Base-by-base conservation (phyloP, 2,797 vertebrate genomes). In the Tokudaia muenninki region DNA sequence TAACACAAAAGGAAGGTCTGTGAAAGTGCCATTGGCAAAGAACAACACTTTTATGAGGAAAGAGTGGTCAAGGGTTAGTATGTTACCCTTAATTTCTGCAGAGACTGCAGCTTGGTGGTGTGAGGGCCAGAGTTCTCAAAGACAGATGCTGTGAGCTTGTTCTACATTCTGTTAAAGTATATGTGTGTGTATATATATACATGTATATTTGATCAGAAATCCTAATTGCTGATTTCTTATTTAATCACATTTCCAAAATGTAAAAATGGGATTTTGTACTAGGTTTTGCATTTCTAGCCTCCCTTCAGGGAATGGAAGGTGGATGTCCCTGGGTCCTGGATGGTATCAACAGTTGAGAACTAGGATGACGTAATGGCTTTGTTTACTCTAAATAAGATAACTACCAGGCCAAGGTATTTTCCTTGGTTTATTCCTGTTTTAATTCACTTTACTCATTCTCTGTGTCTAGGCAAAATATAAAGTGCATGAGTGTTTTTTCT, bases 1-100 rank as follows among this genome's bases (percentile, higher is more conserved):
- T 16, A 94, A 77, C 47, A 87, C 34, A 94, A 55, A 88, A 74
- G 61, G 72, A 89, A 89, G 31, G 70, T 78, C 83, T 70, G 52
- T 52, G 75, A 63, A 95, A 90, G 44, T 8, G 63, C 3, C 50
- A 0, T 72, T 86, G 82, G 21, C 75, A 81, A 93, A 89, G 24
- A 87, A 70, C 3, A 16, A 41, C 47, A 79, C 55, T 96, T 96
- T 94, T 86, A 81, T 87, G 86, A 90, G 86, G 67, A 88, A 88
- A 95, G 74, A 83, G 41, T 63, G 57, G 11, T 81, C 67, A 91
- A 87, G n/a, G 79, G 70, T 89, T 86, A 77, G 72, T 1, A 55
- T 57, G 4, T 72, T 47, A 41, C 26, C 37, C 31, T 31, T 26
- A 29, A 34, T 52, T 95, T 91, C 50, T 44, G 67, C 74, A 19